Evolutionary conservation across 2,797 vertebrate genomes (phyloP).

Genomic region (Enteromius fasciolatus): DNA sequence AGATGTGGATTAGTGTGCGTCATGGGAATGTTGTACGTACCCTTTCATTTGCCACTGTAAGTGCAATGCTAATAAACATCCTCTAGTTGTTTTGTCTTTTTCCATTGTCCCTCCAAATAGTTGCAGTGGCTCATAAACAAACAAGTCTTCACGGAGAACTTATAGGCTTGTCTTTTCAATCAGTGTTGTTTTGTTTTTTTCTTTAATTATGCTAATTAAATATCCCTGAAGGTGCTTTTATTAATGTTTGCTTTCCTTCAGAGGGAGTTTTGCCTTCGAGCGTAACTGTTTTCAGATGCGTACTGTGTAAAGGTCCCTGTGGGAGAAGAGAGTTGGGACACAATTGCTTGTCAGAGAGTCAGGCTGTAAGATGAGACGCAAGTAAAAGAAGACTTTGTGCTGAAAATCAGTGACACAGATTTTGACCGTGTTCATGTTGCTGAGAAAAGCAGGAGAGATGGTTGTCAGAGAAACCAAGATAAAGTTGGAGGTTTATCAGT

Average conservation of each 20-base stretch:
- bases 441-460: conserved; percentile 25
- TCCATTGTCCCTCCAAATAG: background rate
- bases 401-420: conserved; percentile 41
- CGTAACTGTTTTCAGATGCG: conserved; percentile 36
- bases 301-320: conserved; percentile 31
- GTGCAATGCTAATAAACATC: background rate
- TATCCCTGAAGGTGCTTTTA: background rate
- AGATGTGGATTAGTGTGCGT: background rate
- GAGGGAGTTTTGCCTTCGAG: conserved; percentile 4
- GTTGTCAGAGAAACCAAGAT: conserved; percentile 38
- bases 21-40: background rate
- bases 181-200: background rate
- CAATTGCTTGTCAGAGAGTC: conserved; percentile 31
- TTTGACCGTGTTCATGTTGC: conserved; percentile 18
- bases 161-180: background rate
- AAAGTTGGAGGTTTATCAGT: conserved; percentile 12
- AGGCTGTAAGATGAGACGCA: conserved; percentile 24
- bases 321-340: conserved; percentile 19
- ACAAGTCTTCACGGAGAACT: background rate
- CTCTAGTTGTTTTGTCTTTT: background rate
- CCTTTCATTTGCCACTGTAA: background rate
- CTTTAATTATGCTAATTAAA: conserved; percentile 21
- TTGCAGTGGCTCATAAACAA: background rate
- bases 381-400: conserved; percentile 25
- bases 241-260: conserved; percentile 14